Conservation (phyloP, 2,888 invertebrate species). For the Orchesella flavescens region DNA sequence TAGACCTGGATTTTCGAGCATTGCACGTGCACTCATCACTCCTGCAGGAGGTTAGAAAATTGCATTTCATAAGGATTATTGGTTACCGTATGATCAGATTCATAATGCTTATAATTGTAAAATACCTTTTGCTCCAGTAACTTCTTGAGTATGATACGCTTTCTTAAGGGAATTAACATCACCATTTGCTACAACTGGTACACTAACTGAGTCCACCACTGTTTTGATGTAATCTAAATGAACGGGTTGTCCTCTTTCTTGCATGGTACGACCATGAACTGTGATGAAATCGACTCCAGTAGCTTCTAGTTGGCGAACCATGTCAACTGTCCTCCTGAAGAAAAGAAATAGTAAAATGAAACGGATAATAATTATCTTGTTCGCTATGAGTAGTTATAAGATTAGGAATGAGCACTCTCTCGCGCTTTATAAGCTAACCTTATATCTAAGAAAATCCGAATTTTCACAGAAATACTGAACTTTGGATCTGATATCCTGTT, state of each 20-base stretch:
- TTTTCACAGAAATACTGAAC: constrained; percentile 93
- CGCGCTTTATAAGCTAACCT: constrained; percentile 75
- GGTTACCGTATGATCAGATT: background rate
- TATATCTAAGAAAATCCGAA: constrained; percentile 84
- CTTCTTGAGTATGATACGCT: constrained; percentile 80
- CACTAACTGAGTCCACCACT: constrained; percentile 81
- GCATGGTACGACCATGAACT: constrained; percentile 92
- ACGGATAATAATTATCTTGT: too few relatives aligned
- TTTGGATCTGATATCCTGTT: constrained; percentile 80
- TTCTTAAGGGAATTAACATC: constrained; percentile 85
- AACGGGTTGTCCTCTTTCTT: constrained; percentile 82
- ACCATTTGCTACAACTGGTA: constrained; percentile 95
- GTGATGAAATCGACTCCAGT: constrained; percentile 92
- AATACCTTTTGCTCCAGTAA: constrained; percentile 78
- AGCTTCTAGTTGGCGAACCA: constrained; percentile 86
- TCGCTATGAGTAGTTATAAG: too few relatives aligned
- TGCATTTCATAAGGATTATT: constrained; percentile 24
- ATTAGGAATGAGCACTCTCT: too few relatives aligned
- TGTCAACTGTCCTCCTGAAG: constrained; percentile 80
- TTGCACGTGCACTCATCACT: constrained; percentile 93
- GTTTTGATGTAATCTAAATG: constrained; percentile 82
- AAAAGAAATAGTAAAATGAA: background rate
- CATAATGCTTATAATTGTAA: background rate
- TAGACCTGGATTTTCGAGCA: constrained; percentile 92
- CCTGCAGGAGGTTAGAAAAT: constrained; percentile 75